Evolutionary conservation across 2,797 vertebrate species (phyloP).

Genomic region (Sylvilagus floridanus): DNA sequence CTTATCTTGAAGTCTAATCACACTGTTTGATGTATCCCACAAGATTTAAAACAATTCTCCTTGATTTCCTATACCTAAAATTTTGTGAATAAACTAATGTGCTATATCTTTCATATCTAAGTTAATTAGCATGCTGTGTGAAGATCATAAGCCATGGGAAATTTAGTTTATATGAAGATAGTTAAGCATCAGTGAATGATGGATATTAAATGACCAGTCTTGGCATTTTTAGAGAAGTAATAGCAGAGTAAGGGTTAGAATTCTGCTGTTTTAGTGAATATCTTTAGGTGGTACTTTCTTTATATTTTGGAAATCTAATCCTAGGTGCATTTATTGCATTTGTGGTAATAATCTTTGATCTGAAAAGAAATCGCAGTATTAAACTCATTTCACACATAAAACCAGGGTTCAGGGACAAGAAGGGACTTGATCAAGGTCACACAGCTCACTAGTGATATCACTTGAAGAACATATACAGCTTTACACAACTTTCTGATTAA

Average conservation of each 20-base stretch:
- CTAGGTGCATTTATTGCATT: neutral
- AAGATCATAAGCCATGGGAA: neutral
- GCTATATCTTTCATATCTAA: neutral
- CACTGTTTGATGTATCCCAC: neutral
- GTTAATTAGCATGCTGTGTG: neutral
- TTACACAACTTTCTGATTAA: neutral
- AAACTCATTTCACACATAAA: neutral
- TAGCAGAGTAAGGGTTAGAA: neutral
- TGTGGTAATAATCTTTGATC: neutral
- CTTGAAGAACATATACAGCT: neutral
- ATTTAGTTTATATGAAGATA: neutral
- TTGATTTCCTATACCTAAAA: neutral
- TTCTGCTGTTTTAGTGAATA: neutral
- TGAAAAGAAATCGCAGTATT: neutral
- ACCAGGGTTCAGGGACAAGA: neutral
- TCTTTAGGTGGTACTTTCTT: slow-evolving; percentile 21
- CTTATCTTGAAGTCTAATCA: neutral
- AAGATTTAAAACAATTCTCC: slow-evolving; percentile 1
- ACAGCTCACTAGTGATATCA: neutral
- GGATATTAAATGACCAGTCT: neutral
- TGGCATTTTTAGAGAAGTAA: neutral
- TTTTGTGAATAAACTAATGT: slow-evolving; percentile 11
- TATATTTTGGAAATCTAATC: slow-evolving; percentile 4
- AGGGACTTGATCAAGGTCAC: neutral
- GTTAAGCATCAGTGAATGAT: neutral